These are phyloP conservation scores for Poeciliopsis infans DNA, from an alignment of 2,797 vertebrate genomes.

Conservation along the genomic window DNA sequence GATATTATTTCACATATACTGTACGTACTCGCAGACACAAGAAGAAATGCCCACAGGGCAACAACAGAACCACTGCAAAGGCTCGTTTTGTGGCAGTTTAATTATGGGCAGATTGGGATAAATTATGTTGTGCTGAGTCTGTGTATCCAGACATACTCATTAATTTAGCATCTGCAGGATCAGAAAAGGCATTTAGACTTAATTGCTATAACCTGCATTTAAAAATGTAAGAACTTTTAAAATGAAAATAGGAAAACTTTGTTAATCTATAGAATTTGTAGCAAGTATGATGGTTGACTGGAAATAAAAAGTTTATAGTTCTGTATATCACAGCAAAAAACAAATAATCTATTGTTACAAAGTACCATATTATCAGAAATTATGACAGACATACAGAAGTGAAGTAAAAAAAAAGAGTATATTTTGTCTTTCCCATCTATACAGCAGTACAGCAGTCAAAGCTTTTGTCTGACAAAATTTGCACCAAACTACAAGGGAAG, in stretches of 20 bases:
- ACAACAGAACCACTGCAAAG: conserved; percentile 57
- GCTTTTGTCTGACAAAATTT: not conserved
- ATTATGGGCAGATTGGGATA: conserved; percentile 69
- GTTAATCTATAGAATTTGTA: not conserved
- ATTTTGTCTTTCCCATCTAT: not conserved
- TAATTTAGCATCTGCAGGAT: not conserved
- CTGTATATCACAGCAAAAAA: not conserved
- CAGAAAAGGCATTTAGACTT: not conserved
- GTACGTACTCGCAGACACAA: not conserved
- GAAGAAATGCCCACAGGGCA: conserved; percentile 40
- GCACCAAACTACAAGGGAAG: not conserved
- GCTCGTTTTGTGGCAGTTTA: conserved; percentile 76
- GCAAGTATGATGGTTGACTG: not conserved
- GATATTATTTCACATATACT: conserved; percentile 46
- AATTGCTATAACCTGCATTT: not conserved
- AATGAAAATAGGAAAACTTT: not conserved
- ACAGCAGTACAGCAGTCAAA: not conserved
- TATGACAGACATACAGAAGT: not conserved
- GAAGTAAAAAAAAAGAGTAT: not conserved
- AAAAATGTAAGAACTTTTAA: not conserved
- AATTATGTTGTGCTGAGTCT: conserved; percentile 54
- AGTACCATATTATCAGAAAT: too few relatives aligned
- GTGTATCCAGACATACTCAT: conserved; percentile 11
- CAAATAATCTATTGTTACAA: too few relatives aligned
- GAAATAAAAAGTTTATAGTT: not conserved